Evolutionary conservation across 2,113 vertebrate species (phyloP), one percentile per base, ranked within the genome.

Genomic region (Ciconia maguari): DNA sequence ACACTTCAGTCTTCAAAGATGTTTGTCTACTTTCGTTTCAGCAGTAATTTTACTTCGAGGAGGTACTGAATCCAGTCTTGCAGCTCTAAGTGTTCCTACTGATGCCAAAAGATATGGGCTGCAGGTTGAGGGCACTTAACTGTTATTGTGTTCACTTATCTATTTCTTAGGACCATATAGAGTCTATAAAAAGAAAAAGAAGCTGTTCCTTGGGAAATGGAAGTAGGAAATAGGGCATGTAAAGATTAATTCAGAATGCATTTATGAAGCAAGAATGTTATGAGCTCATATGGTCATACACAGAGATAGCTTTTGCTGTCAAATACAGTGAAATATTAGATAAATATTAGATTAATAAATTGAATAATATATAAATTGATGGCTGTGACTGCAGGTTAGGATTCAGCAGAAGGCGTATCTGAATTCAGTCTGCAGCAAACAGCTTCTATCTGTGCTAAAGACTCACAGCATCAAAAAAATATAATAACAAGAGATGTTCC

Each of bases 81-180:
- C 57, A 87, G 82, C 57, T 95, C 52, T 36, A 24, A 90, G 29
- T 89, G 78, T 77, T 92, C 48, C 64, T 90, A 18, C 69, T 68
- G 90, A 72, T 92, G 71, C 79, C 71, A 87, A 20, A 88, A 89
- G 80, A 74, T 69, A 62, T 0, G 7, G 62, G 64, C 91, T 89
- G 68, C 58, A 74, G 83, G 85, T 62, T 86, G 90, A 93, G 66
- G 85, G 75, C 69, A 80, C 64, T 95, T 95, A 88, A 89, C 55
- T 89, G 66, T 92, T 83, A 77, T 29, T 42, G 71, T 83, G 79
- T 80, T 95, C 62, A 36, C 89, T 93, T 94, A 62, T 18, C 82
- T 90, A 13, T 89, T 95, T 82, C 85, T 85, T 52, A 66, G 80
- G 69, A 89, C 68, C 27, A 15, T 90, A 57, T 6, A 75, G 61